phyloP scores from a whole-genome alignment of 2,113 vertebrate genomes.

The Drymodes brunneopygia region DNA sequence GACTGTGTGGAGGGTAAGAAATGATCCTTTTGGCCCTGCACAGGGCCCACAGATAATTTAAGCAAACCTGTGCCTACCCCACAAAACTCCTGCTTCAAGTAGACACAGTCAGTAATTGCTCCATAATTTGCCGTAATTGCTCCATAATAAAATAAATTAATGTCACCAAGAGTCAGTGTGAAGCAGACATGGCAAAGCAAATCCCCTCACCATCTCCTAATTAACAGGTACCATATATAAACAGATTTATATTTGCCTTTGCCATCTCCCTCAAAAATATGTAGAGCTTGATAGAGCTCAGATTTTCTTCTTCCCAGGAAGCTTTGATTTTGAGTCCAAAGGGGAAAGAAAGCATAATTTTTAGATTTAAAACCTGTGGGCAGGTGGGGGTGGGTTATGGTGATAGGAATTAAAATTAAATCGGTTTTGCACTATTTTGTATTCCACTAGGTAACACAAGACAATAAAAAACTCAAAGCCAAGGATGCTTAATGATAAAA shows the following conservation, averaged over 20 bases:
- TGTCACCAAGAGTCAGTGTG: not conserved
- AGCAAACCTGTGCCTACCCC: not conserved
- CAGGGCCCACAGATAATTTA: not conserved
- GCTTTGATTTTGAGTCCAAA: not conserved
- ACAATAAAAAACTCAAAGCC: not conserved
- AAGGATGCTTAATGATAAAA: not conserved
- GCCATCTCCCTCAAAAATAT: not conserved
- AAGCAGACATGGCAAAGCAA: not conserved
- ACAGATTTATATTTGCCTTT: not conserved
- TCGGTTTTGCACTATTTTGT: not conserved
- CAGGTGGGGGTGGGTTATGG: not conserved
- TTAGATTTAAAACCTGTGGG: not conserved
- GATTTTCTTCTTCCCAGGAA: not conserved
- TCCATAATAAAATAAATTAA: not conserved
- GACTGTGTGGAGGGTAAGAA: not conserved
- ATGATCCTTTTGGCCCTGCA: not conserved
- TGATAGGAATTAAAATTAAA: not conserved
- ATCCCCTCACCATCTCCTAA: not conserved
- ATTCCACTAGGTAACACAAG: not conserved
- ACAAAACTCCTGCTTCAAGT: not conserved
- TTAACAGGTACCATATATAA: not conserved
- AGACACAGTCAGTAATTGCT: not conserved
- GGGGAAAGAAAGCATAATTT: not conserved
- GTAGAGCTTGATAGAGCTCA: not conserved
- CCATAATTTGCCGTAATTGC: not conserved